Evolutionary conservation across 2,888 invertebrate genomes (phyloP).

Genomic region (Cremastinae sp.): DNA sequence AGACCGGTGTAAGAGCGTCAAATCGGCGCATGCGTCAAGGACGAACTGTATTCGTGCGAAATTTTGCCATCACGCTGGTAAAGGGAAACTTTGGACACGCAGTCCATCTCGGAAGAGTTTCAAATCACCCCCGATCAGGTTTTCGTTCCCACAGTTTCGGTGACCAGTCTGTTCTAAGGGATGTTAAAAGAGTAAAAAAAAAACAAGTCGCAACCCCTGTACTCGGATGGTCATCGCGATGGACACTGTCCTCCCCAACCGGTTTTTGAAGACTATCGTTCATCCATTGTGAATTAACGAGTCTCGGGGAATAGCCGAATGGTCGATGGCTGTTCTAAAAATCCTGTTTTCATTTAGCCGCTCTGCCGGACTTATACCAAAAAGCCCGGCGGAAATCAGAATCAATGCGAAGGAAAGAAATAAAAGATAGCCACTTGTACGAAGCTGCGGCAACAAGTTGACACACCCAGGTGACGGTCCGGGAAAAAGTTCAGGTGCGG

Average conservation of each 20-base stretch:
- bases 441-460: conserved; percentile 33
- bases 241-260: conserved; percentile 56
- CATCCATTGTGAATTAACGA: conserved; percentile 9
- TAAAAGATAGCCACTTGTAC: conserved; percentile 46
- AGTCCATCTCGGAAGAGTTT: conserved; percentile 33
- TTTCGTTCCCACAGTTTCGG: conserved; percentile 79
- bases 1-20: no score
- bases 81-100: conserved; percentile 5
- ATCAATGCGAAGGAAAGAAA: no score
- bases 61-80: background rate
- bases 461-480: conserved; percentile 12
- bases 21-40: no score
- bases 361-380: background rate
- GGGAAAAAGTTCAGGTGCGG: conserved; percentile 39
- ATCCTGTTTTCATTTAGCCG: conserved; percentile 44
- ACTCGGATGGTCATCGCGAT: conserved; percentile 61
- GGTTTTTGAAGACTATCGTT: conserved; percentile 12
- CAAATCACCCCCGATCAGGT: conserved; percentile 77
- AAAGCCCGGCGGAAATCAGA: conserved; percentile 19
- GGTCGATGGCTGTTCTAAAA: conserved; percentile 29
- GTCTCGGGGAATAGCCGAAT: conserved; percentile 28
- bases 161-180: conserved; percentile 28
- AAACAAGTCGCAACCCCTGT: background rate
- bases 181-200: conserved; percentile 36
- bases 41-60: background rate